Percentiles rank a stretch among this genome's conserved stretches.
Conservation (phyloP, 2,888 invertebrate species). For the Minunthozetes semirufus region DNA sequence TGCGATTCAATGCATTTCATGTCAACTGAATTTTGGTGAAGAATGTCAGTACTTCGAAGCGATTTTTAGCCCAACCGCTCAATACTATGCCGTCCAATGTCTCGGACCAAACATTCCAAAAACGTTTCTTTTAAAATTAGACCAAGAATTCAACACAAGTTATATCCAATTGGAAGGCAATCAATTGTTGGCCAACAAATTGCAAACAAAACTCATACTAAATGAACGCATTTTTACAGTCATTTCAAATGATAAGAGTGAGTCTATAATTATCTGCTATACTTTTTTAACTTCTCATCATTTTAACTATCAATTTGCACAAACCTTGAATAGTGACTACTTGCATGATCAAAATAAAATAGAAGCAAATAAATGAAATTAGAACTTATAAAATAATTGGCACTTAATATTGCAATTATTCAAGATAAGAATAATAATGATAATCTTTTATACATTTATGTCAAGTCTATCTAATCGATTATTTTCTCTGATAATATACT, state of each 20-base stretch:
- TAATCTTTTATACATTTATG: too few relatives aligned
- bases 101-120: constrained; percentile 78
- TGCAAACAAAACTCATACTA: background rate
- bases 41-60: constrained; percentile 28
- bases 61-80: constrained; percentile 51
- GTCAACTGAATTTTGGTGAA: background rate
- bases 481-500: too few relatives aligned
- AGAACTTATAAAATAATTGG: too few relatives aligned
- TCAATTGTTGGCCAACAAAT: background rate
- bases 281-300: too few relatives aligned
- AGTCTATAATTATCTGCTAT: too few relatives aligned
- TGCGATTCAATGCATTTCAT: constrained; percentile 28
- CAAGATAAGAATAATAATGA: too few relatives aligned
- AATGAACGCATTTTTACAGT: constrained; percentile 3
- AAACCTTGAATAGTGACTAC: too few relatives aligned
- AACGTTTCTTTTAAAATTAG: constrained; percentile 19
- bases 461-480: too few relatives aligned
- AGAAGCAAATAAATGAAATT: too few relatives aligned
- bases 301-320: too few relatives aligned
- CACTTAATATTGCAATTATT: too few relatives aligned
- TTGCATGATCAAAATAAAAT: too few relatives aligned
- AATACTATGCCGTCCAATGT: constrained; percentile 80
- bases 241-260: background rate
- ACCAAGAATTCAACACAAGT: background rate
- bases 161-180: constrained; percentile 12